Conservation (phyloP, 1,140 invertebrate genomes). For the silkworm (Bombyx mori) region DNA sequence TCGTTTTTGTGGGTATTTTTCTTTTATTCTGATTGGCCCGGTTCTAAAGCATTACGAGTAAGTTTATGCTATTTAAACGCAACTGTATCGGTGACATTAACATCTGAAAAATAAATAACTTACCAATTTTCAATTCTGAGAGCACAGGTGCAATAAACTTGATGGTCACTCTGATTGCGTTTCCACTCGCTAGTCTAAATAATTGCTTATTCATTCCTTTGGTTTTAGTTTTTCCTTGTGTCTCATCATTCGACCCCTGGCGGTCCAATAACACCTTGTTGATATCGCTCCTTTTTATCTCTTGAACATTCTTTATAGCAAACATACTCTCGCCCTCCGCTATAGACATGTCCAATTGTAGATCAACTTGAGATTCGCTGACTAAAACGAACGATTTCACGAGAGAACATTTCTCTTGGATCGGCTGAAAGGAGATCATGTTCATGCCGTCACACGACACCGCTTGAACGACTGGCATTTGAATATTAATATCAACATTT, state of each 20-base stretch:
- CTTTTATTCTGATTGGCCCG: no score
- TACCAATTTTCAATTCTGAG: constrained; percentile 35
- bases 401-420: constrained; percentile 33
- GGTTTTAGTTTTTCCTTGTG: constrained; percentile 21
- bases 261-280: constrained; percentile 48
- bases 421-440: constrained; percentile 38
- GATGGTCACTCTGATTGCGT: constrained; percentile 50
- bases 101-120: constrained; percentile 12
- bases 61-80: no score
- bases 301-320: constrained; percentile 46
- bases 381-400: constrained; percentile 47
- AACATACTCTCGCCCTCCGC: constrained; percentile 42
- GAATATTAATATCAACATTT: constrained; percentile 34
- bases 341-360: constrained; percentile 45
- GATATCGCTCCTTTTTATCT: constrained; percentile 49
- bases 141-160: constrained; percentile 43
- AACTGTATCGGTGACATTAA: no score
- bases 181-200: constrained; percentile 43
- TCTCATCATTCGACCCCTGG: constrained; percentile 26
- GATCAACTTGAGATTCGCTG: constrained; percentile 46
- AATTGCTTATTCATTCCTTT: constrained; percentile 40
- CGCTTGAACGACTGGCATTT: constrained; percentile 50
- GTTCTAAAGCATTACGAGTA: no score
- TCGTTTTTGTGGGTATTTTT: no score
- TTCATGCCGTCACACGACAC: constrained; percentile 52